phyloP scores from a whole-genome alignment of 53 echinoderm and acorn worm genomes.

The Echinometra lucunter region DNA sequence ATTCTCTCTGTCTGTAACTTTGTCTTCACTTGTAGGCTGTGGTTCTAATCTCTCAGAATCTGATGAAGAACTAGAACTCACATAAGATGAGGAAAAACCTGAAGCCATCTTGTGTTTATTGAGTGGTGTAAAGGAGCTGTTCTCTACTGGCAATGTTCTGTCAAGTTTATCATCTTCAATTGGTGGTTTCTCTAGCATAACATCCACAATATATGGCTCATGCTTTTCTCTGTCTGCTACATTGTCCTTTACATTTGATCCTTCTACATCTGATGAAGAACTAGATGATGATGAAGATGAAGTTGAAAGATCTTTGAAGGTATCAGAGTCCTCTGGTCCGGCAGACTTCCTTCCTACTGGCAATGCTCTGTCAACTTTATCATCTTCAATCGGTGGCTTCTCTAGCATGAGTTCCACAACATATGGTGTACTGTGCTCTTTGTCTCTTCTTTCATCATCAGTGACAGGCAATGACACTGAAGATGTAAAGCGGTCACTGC shows the following conservation, averaged over 20 bases:
- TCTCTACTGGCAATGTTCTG: background rate
- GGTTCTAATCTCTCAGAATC: constrained; percentile 16
- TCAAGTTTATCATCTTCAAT: constrained; percentile 26
- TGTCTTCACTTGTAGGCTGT: no score
- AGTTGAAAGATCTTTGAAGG: background rate
- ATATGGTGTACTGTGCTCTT: background rate
- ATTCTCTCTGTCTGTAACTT: background rate
- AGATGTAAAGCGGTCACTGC: constrained; percentile 17
- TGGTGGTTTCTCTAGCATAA: constrained; percentile 53
- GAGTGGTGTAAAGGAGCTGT: background rate
- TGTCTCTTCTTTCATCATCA: background rate
- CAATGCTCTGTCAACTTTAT: constrained; percentile 45
- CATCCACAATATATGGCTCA: constrained; percentile 50
- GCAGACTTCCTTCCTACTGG: background rate
- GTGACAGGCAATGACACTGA: background rate
- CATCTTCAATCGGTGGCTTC: constrained; percentile 33
- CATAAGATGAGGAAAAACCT: constrained; percentile 18
- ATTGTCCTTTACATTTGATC: background rate
- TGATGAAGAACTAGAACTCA: background rate
- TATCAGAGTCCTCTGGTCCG: background rate
- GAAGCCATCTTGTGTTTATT: background rate
- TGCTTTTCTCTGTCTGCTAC: background rate
- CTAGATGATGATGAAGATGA: constrained; percentile 27
- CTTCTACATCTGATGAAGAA: constrained; percentile 39
- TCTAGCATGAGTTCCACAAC: constrained; percentile 45